These are phyloP conservation scores for Oscheius sp. DNA, from an alignment of 2,888 invertebrate genomes.

Conservation along the genomic window DNA sequence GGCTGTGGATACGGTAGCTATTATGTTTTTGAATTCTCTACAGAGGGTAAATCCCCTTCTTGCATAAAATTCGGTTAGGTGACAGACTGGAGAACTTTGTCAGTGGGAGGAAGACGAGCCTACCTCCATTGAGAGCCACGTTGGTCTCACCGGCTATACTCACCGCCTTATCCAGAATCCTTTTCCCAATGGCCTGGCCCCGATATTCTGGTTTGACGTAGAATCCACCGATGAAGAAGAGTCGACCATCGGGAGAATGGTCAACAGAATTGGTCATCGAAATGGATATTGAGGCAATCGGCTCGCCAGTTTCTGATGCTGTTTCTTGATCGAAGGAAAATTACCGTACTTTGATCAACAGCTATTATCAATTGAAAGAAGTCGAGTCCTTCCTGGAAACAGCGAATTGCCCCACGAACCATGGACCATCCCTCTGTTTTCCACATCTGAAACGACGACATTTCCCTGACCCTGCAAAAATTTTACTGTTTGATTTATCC, in stretches of 20 bases:
- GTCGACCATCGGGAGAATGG: neutral
- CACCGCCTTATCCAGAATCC: neutral
- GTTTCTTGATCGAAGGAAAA: too few species aligned
- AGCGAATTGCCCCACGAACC: neutral
- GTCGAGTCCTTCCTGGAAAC: conserved; percentile 1
- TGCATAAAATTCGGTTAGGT: neutral
- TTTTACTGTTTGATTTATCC: neutral
- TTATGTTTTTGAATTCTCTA: neutral
- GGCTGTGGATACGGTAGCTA: neutral
- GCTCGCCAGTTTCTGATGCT: neutral
- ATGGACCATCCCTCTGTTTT: conserved; percentile 3
- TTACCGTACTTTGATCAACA: neutral
- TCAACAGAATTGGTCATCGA: neutral
- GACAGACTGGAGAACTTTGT: too few species aligned
- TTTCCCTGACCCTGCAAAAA: neutral
- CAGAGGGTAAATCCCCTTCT: neutral
- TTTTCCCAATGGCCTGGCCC: neutral
- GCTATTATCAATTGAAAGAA: neutral
- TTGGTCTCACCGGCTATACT: neutral
- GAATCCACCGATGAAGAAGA: conserved; percentile 19
- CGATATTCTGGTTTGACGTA: conserved; percentile 13
- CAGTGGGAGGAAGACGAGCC: too few species aligned
- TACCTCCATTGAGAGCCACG: conserved; percentile 3
- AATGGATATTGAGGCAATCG: neutral
- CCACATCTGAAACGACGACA: neutral